Base-by-base conservation (phyloP, 2,113 vertebrate species). In the Colaptes auratus region DNA sequence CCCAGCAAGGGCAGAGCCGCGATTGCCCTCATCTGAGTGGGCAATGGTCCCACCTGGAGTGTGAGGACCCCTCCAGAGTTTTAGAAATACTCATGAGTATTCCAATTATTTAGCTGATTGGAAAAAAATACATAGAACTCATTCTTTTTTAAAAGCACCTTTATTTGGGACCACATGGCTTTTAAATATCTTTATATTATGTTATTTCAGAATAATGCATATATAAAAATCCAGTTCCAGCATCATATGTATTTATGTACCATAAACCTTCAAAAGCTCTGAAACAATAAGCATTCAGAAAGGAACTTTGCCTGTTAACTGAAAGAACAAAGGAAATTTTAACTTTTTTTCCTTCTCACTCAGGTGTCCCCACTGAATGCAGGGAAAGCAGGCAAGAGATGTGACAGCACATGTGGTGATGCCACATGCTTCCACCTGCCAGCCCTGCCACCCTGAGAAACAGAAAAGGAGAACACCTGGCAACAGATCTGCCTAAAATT, bases 21-120 rank as follows among this genome's bases (percentile, higher is more conserved):
- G 1, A 24, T 28, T 66, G 16, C 19, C 31, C 30, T 48, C 8
- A 44, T 24, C 33, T 0, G 0, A 5, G 21, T 59, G 25, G 13
- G 21, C 3, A 2, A 8, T 44, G 24, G 10, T 31, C 52, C 12
- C 3, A 1, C 31, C 58, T 58, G 36, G 39, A 23, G 39, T 6
- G 12, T 44, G 44, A 59, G 20, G 6, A 78, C 31, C 15, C 12
- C 14, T 60, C 25, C 27, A 0, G 0, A 10, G 14, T 52, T 58
- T 82, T 74, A 48, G 25, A 71, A 60, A 65, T 52, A 70, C 4
- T 66, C 25, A 28, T 11, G 9, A n/a, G 27, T 44, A 67, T 55
- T 65, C 30, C 36, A 78, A 52, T 20, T 72, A 71, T 23, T 89
- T 58, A 58, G 8, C 31, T 63, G 9, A 64, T 1, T 33, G 8